Conservation (phyloP, 1,140 invertebrate species). For the Thaumetopoea pityocampa region DNA sequence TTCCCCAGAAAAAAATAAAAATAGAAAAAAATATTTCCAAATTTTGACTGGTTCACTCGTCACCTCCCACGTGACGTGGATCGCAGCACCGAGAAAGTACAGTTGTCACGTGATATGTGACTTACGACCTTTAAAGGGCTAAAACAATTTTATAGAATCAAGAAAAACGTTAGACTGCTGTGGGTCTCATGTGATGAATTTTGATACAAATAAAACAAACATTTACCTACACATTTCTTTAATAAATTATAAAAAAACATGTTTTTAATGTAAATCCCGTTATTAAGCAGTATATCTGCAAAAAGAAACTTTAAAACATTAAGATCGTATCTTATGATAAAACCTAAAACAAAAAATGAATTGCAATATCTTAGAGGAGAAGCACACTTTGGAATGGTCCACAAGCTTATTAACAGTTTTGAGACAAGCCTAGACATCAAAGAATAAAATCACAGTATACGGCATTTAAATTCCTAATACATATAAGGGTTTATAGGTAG, state of each 20-base stretch:
- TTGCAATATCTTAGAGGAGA: slow-evolving; percentile 20
- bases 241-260: slow-evolving; percentile 66
- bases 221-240: slow-evolving; percentile 56
- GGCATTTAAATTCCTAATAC: slow-evolving; percentile 12
- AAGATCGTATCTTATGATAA: slow-evolving; percentile 28
- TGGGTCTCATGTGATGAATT: too few species aligned
- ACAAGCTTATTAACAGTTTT: slow-evolving; percentile 27
- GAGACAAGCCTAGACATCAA: slow-evolving; percentile 13
- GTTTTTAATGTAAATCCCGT: slow-evolving; percentile 26
- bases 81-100: too few species aligned
- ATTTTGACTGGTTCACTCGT: too few species aligned
- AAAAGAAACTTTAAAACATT: slow-evolving; percentile 30
- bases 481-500: slow-evolving; percentile 11
- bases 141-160: too few species aligned
- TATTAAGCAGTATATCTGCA: slow-evolving; percentile 41
- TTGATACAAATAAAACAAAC: slow-evolving; percentile 31
- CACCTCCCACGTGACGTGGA: too few species aligned
- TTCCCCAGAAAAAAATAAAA: too few species aligned
- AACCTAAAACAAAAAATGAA: slow-evolving; percentile 29
- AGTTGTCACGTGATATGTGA: too few species aligned
- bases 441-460: slow-evolving; percentile 17
- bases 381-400: slow-evolving; percentile 54
- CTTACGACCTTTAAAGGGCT: too few species aligned
- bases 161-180: too few species aligned
- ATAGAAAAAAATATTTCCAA: too few species aligned